Percentiles rank a stretch among this genome's conserved stretches.
These are phyloP conservation scores for Trichogramma dendrolimi DNA, from an alignment of 2,888 invertebrate genomes.

Conservation along the genomic window DNA sequence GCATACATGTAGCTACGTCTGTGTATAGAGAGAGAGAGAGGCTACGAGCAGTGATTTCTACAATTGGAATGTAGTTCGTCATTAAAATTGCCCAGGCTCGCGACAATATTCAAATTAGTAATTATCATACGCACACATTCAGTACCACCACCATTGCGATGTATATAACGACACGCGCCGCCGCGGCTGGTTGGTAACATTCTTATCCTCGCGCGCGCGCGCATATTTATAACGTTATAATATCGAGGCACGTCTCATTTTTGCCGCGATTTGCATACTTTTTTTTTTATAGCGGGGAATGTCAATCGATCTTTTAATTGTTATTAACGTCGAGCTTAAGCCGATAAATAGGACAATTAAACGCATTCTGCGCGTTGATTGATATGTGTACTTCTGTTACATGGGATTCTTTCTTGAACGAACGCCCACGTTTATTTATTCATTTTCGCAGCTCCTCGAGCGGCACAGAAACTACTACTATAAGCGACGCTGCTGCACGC, in stretches of 20 bases:
- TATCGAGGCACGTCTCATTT: conserved; percentile 2
- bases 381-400: no score
- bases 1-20: not conserved
- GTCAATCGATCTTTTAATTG: no score
- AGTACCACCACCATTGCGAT: conserved; percentile 14
- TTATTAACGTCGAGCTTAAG: no score
- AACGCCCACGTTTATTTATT: no score
- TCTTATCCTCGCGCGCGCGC: not conserved
- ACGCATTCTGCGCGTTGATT: no score
- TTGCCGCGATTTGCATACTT: not conserved
- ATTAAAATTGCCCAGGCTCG: conserved; percentile 7
- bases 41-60: conserved; percentile 14
- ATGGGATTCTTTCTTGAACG: no score
- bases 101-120: conserved; percentile 19
- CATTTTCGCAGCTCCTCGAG: no score
- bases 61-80: conserved; percentile 16
- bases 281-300: no score
- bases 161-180: conserved; percentile 15
- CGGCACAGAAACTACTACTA: no score
- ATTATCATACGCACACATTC: conserved; percentile 9
- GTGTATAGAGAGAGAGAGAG: not conserved
- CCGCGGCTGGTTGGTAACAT: not conserved
- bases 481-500: no score
- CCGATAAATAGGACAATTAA: no score
- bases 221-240: not conserved